These are phyloP conservation scores for Diplosoma virens DNA, from an alignment of 23 tunicate genomes.

Conservation along the genomic window DNA sequence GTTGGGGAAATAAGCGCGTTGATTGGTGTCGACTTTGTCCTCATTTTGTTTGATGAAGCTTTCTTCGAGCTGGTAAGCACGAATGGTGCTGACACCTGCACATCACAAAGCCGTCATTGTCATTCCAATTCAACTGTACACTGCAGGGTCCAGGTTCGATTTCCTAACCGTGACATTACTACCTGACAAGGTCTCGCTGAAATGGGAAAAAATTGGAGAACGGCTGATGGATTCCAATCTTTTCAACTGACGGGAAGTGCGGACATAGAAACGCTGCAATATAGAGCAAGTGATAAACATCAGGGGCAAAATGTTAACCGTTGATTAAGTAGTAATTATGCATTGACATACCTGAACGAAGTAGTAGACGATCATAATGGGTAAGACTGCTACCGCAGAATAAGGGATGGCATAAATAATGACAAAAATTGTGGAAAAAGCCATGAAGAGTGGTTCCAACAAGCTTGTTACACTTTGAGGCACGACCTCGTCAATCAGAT, in stretches of 20 bases:
- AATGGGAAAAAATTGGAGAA: constrained; percentile 81
- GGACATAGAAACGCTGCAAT: constrained; percentile 50
- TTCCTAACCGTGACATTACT: too few relatives aligned
- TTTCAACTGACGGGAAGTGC: constrained; percentile 67
- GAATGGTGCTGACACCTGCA: constrained; percentile 65
- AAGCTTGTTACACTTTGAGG: constrained; percentile 42
- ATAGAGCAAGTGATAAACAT: neutral
- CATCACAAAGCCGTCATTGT: too few relatives aligned
- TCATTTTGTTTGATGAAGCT: constrained; percentile 53
- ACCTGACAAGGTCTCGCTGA: constrained; percentile 78
- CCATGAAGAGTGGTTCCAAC: constrained; percentile 33
- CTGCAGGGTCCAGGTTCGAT: too few relatives aligned
- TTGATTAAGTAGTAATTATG: too few relatives aligned
- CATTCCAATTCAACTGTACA: too few relatives aligned
- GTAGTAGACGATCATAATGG: constrained; percentile 38
- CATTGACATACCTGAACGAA: constrained; percentile 49
- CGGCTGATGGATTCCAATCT: constrained; percentile 66
- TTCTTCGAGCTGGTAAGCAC: constrained; percentile 46
- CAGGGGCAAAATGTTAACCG: too few relatives aligned
- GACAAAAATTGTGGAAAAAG: constrained; percentile 48
- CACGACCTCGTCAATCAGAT: constrained; percentile 60
- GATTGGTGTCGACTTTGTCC: constrained; percentile 58
- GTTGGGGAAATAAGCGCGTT: constrained; percentile 65
- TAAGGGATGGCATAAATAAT: constrained; percentile 46
- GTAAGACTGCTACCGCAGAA: constrained; percentile 48